Conservation (phyloP, 2,797 vertebrate species). For the Melanotaenia trifasciata region DNA sequence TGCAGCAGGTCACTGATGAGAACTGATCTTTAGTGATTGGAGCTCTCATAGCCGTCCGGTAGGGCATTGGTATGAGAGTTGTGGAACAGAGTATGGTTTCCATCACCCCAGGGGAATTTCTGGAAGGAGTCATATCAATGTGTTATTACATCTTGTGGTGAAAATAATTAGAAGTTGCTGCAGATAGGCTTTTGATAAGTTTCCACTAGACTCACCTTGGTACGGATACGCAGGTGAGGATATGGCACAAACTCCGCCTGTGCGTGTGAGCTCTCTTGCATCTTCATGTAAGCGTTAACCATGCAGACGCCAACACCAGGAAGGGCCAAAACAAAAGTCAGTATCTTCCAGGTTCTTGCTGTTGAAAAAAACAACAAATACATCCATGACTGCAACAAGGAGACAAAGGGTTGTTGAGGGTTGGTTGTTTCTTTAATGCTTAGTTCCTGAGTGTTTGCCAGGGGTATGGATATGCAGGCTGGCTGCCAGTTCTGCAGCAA, state of each 20-base stretch:
- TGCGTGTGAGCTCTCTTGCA: slow-evolving; percentile 46
- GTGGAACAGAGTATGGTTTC: slow-evolving; percentile 90
- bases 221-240: slow-evolving; percentile 87
- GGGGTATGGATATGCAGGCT: slow-evolving; percentile 5
- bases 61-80: slow-evolving; percentile 87
- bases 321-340: slow-evolving; percentile 83
- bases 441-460: background rate
- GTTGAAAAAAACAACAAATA: slow-evolving; percentile 2
- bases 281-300: slow-evolving; percentile 85
- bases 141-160: background rate
- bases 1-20: slow-evolving; percentile 6
- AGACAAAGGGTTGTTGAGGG: background rate
- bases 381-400: background rate
- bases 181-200: background rate
- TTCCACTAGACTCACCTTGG: slow-evolving; percentile 79
- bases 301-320: slow-evolving; percentile 87
- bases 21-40: slow-evolving; percentile 61
- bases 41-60: slow-evolving; percentile 84
- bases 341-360: slow-evolving; percentile 88
- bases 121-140: slow-evolving; percentile 48
- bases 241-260: slow-evolving; percentile 83
- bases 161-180: background rate
- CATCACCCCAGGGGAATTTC: slow-evolving; percentile 91
- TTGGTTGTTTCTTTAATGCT: background rate
- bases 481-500: slow-evolving; percentile 31